Conservation (phyloP, 2,888 invertebrate species). For the Xanthostigma xanthostigma region DNA sequence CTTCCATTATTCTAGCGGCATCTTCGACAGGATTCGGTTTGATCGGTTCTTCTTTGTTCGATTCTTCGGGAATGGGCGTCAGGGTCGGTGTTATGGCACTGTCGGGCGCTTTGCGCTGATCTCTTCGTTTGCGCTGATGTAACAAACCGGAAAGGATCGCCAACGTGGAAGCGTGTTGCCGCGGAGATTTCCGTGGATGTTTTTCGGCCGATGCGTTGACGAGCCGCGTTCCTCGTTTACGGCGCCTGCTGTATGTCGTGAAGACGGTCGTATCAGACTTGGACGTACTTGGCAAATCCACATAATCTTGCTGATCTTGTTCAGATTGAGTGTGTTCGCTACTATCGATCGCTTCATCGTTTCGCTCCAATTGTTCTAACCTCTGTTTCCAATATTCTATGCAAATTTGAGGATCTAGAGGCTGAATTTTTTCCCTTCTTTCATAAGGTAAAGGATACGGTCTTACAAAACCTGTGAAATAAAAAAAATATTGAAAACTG, state of each 20-base stretch:
- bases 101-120: not conserved
- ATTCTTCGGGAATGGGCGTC: not conserved
- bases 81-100: not conserved
- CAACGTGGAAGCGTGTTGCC: constrained; percentile 77
- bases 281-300: too few species aligned
- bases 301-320: constrained; percentile 10
- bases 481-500: constrained; percentile 9
- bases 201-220: constrained; percentile 27
- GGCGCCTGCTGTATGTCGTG: not conserved
- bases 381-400: constrained; percentile 10
- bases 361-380: constrained; percentile 6
- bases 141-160: constrained; percentile 61
- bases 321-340: constrained; percentile 8
- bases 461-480: constrained; percentile 37
- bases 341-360: constrained; percentile 14
- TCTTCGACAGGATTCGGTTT: constrained; percentile 2
- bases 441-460: constrained; percentile 64
- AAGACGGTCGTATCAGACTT: too few species aligned
- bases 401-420: constrained; percentile 41
- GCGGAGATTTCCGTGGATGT: constrained; percentile 67
- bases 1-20: constrained; percentile 4
- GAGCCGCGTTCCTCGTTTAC: constrained; percentile 29
- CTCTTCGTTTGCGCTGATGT: constrained; percentile 33
- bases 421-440: constrained; percentile 43
- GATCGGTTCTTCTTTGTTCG: not conserved